A percentile compares a stretch with the other conserved stretches of the same genome.
These are phyloP conservation scores for Antheraea mylitta DNA, from an alignment of 1,140 invertebrate species.

Conservation along the genomic window DNA sequence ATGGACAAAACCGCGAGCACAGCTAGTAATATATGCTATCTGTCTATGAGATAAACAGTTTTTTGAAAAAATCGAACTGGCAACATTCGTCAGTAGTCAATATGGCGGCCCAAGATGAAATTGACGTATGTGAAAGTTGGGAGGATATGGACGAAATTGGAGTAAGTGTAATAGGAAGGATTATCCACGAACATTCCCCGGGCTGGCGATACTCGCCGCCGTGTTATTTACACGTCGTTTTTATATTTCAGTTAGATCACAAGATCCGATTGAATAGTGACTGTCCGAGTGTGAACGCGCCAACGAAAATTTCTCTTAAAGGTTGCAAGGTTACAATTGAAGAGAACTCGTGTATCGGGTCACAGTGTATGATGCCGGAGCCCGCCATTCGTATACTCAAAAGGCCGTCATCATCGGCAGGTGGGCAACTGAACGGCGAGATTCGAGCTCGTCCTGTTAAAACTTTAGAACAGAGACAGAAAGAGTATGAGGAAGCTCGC, in stretches of 20 bases:
- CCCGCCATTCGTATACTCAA: constrained; percentile 91
- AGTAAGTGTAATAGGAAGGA: constrained; percentile 61
- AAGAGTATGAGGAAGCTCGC: constrained; percentile 92
- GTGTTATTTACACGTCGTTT: constrained; percentile 34
- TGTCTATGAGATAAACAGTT: no score
- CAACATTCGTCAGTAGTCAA: constrained; percentile 42
- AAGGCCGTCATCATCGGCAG: constrained; percentile 79
- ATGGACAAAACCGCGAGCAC: no score
- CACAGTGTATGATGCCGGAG: constrained; percentile 80
- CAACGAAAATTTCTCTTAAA: constrained; percentile 56
- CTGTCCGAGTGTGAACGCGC: constrained; percentile 30
- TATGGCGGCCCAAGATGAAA: constrained; percentile 78
- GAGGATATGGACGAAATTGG: constrained; percentile 89
- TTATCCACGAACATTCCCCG: constrained; percentile 25
- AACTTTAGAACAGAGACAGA: constrained; percentile 91
- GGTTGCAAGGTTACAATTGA: constrained; percentile 76
- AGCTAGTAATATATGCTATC: no score
- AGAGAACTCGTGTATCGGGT: constrained; percentile 75
- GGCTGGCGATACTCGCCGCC: constrained; percentile 9
- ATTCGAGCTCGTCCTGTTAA: constrained; percentile 85
- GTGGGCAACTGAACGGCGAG: constrained; percentile 80
- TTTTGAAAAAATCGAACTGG: not conserved
- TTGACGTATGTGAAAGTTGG: constrained; percentile 86
- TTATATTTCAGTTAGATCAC: constrained; percentile 66
- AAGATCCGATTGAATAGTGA: constrained; percentile 70